Conservation (phyloP, 2,113 vertebrate genomes). For the Aspidoscelis tigris region DNA sequence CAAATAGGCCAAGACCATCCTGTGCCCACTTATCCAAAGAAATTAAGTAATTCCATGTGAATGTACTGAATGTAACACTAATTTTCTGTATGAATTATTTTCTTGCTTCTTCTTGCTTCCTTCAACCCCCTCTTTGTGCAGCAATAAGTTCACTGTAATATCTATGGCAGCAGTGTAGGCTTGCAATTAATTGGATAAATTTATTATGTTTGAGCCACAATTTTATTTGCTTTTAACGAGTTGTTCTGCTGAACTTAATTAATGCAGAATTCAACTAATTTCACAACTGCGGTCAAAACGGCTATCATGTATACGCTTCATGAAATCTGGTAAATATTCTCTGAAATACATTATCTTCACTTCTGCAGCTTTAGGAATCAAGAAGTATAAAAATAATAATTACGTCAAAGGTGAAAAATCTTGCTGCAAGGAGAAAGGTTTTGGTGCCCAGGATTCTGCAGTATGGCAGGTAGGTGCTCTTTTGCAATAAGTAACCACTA, state of each 20-base stretch:
- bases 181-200: conserved; percentile 51
- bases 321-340: background rate
- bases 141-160: conserved; percentile 34
- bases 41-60: background rate
- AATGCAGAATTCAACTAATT: conserved; percentile 28
- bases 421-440: background rate
- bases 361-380: background rate
- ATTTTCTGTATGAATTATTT: conserved; percentile 16
- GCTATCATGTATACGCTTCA: conserved; percentile 15
- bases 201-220: conserved; percentile 16
- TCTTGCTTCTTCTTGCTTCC: conserved; percentile 38
- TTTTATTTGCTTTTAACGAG: conserved; percentile 46
- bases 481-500: too few relatives aligned
- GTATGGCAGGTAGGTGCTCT: too few relatives aligned
- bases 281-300: conserved; percentile 36
- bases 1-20: background rate
- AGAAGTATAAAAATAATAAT: background rate
- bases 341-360: background rate
- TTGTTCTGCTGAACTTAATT: conserved; percentile 32
- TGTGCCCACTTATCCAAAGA: background rate
- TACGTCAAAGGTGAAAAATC: background rate
- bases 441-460: too few relatives aligned
- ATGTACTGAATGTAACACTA: background rate
- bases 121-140: background rate
- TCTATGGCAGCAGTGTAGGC: conserved; percentile 61